Evolutionary conservation across 2,888 invertebrate genomes (phyloP).

Genomic region (Ornithoptera priamus): DNA sequence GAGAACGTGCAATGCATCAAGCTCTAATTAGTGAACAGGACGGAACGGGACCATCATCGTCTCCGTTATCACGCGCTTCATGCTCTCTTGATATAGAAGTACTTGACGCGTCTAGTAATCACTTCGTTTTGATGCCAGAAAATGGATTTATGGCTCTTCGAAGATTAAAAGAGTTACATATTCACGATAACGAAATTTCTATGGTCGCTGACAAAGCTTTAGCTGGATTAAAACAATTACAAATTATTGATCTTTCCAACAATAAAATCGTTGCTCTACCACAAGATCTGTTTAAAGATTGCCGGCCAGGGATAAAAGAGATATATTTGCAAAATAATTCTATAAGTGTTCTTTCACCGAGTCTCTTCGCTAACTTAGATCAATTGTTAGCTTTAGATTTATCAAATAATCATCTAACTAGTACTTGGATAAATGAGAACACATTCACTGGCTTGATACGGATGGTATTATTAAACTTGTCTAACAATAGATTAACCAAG

Average conservation of each 20-base stretch:
- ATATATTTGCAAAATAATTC: conserved; percentile 95
- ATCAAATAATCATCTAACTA: conserved; percentile 91
- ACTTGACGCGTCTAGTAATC: conserved; percentile 91
- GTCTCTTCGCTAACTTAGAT: conserved; percentile 91
- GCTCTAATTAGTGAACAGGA: conserved; percentile 83
- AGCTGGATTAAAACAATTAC: conserved; percentile 88
- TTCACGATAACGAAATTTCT: conserved; percentile 93
- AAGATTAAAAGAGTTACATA: conserved; percentile 88
- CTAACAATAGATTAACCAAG: conserved; percentile 90
- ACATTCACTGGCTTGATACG: conserved; percentile 94
- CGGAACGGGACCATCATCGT: conserved; percentile 61
- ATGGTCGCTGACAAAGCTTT: conserved; percentile 92
- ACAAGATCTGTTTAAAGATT: conserved; percentile 90
- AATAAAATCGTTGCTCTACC: conserved; percentile 95
- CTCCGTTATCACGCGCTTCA: conserved; percentile 70
- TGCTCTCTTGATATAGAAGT: conserved; percentile 91
- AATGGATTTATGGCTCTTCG: conserved; percentile 90
- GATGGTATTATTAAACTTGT: conserved; percentile 91
- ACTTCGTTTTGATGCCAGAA: conserved; percentile 90
- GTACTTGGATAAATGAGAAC: conserved; percentile 90
- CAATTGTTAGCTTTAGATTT: conserved; percentile 90
- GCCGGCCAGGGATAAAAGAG: conserved; percentile 89
- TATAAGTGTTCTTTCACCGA: conserved; percentile 90
- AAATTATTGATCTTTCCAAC: conserved; percentile 92
- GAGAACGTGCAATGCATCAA: conserved; percentile 85